Conservation (phyloP, 2,797 vertebrate species). For the Antennarius maculatus region DNA sequence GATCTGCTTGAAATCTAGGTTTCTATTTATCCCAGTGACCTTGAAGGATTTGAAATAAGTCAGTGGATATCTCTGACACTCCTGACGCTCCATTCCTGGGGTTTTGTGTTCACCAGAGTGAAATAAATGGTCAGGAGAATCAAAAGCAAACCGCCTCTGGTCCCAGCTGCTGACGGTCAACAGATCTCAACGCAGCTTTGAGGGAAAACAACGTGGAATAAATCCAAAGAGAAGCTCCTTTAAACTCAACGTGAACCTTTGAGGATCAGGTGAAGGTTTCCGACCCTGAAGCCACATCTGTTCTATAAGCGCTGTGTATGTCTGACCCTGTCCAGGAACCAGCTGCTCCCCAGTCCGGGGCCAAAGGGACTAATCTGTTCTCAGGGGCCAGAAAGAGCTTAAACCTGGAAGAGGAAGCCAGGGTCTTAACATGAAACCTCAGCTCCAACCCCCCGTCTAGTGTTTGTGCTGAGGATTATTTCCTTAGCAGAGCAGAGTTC, state of each 20-base stretch:
- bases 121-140: neutral
- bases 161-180: neutral
- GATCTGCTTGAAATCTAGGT: too few species aligned
- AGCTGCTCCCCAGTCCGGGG: slow-evolving; percentile 61
- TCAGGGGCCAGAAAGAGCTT: slow-evolving; percentile 71
- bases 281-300: slow-evolving; percentile 64
- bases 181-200: slow-evolving; percentile 16
- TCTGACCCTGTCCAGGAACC: slow-evolving; percentile 66
- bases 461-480: slow-evolving; percentile 70
- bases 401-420: slow-evolving; percentile 73
- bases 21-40: too few species aligned
- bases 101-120: too few species aligned
- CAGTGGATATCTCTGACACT: too few species aligned
- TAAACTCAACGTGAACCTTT: slow-evolving; percentile 60
- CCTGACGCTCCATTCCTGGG: too few species aligned
- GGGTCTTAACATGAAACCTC: slow-evolving; percentile 65
- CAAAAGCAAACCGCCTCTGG: neutral
- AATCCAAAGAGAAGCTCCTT: slow-evolving; percentile 37
- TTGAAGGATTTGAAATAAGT: too few species aligned
- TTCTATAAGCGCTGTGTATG: slow-evolving; percentile 60
- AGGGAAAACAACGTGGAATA: slow-evolving; percentile 38
- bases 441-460: slow-evolving; percentile 52
- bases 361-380: slow-evolving; percentile 68
- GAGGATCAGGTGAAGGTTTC: slow-evolving; percentile 62
- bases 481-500: slow-evolving; percentile 52